phyloP scores from a whole-genome alignment of 2,113 vertebrate genomes.

The Oostethus manadensis region DNA sequence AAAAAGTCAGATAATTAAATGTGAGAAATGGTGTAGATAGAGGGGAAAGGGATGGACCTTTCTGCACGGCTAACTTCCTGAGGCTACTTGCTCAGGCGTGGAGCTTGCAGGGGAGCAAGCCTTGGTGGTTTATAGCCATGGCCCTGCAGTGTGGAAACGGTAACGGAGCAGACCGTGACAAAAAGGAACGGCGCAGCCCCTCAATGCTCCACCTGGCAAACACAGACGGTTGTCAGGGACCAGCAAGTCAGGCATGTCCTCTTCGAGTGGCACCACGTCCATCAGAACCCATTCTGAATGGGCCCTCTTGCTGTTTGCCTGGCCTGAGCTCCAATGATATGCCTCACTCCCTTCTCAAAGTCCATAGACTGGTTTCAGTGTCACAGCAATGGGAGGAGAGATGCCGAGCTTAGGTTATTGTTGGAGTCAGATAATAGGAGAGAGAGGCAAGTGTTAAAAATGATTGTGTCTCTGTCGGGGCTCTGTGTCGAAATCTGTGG shows the following conservation, averaged over 20 bases:
- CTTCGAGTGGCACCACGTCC: constrained; percentile 80
- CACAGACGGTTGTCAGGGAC: constrained; percentile 86
- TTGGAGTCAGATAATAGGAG: constrained; percentile 62
- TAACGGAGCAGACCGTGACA: constrained; percentile 66
- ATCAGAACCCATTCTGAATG: constrained; percentile 73
- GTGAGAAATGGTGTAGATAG: constrained; percentile 79
- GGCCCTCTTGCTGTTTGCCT: constrained; percentile 70
- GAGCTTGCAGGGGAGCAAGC: constrained; percentile 65
- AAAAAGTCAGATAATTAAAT: constrained; percentile 92
- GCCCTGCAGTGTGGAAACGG: constrained; percentile 65
- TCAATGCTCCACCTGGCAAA: constrained; percentile 82
- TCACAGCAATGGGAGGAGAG: constrained; percentile 59
- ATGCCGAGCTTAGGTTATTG: constrained; percentile 68
- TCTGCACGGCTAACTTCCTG: constrained; percentile 85
- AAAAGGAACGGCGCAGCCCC: constrained; percentile 67
- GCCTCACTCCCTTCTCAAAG: constrained; percentile 74
- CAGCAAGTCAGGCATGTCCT: constrained; percentile 89
- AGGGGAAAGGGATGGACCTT: constrained; percentile 73
- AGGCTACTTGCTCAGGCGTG: constrained; percentile 74
- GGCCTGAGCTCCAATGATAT: constrained; percentile 76
- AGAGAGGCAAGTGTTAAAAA: constrained; percentile 70
- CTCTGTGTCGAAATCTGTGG: constrained; percentile 66
- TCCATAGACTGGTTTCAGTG: constrained; percentile 74
- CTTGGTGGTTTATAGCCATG: constrained; percentile 58
- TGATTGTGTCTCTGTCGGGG: constrained; percentile 73